Evolutionary conservation across 1,140 invertebrate genomes (phyloP), one percentile per base, ranked within the genome.

Genomic region (Ganaspis sp.): DNA sequence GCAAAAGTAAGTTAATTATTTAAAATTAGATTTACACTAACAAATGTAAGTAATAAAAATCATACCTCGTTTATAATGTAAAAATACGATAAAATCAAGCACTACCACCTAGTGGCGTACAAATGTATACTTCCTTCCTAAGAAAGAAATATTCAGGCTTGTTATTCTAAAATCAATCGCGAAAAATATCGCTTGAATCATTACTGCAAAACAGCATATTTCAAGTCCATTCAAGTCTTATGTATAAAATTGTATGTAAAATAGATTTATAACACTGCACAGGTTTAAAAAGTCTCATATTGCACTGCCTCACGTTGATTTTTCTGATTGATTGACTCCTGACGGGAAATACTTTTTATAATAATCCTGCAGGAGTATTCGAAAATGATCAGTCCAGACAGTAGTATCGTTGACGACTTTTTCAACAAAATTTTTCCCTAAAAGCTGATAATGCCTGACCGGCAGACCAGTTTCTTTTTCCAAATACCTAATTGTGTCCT

Each of bases 401-500:
- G 69, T 64, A 3, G 75, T 69, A 6, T 80, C 53, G 34, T 80
- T 40, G 23, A 80, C 64, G 23, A 81, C 53, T 26, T 37, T 45
- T 58, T 84, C 73, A 9, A 84, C 58, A 17, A 71, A 45, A 70
- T 83, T 70, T 23, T 77, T 79, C n/a, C 80, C 74, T 4, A 82
- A 38, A 72, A 80, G 71, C n/a, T 86, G 82, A 81, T 88, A 88
- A 73, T 72, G 38, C 19, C 83, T 84, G 17, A 89, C 29, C n/a
- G 81, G 85, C 29, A 89, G 17, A 53, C 85, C 84, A 2, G 81
- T 87, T 15, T 84, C 77, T 4, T 5, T 70, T 77, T 89, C 80
- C 9, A 87, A 64, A 34, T 86, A 85, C 23, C 84, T 77, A 9
- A 86, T 53, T 21, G 89, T 64, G 2, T 70, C 53, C 17, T 87